Percentiles rank a stretch among this genome's conserved stretches.
Evolutionary conservation across 2,888 invertebrate genomes (phyloP).

Genomic region (Noctuana brunneofusca): DNA sequence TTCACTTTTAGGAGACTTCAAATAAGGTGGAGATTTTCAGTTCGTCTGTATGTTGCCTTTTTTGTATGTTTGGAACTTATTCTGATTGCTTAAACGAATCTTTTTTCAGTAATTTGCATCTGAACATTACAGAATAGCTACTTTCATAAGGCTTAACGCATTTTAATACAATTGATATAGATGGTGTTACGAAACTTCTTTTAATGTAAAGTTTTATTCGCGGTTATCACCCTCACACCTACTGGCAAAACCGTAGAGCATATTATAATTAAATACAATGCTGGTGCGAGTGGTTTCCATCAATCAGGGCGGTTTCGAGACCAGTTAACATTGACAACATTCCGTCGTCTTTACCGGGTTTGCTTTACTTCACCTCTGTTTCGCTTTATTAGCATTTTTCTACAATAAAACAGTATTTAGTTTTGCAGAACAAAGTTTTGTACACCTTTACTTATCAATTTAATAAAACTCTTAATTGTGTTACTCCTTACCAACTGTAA

Average conservation of each 20-base stretch:
- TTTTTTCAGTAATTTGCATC: no score
- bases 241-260: constrained; percentile 17
- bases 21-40: no score
- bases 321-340: constrained; percentile 36
- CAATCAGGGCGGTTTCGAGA: constrained; percentile 26
- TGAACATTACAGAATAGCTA: no score
- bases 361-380: constrained; percentile 1
- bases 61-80: no score
- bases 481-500: no score
- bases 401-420: not conserved
- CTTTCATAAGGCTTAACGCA: no score
- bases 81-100: no score
- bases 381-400: constrained; percentile 1
- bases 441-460: no score
- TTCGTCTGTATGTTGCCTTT: no score
- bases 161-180: not conserved
- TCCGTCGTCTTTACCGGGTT: constrained; percentile 24
- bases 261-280: constrained; percentile 32
- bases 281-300: constrained; percentile 33
- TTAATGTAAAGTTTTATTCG: not conserved
- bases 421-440: no score
- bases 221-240: not conserved
- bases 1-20: no score
- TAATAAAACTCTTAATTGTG: no score
- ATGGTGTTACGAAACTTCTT: constrained; percentile 1